Conservation (phyloP, 37 sponge, comb jelly and placozoan species). For the Cliona cf. orientalis region DNA sequence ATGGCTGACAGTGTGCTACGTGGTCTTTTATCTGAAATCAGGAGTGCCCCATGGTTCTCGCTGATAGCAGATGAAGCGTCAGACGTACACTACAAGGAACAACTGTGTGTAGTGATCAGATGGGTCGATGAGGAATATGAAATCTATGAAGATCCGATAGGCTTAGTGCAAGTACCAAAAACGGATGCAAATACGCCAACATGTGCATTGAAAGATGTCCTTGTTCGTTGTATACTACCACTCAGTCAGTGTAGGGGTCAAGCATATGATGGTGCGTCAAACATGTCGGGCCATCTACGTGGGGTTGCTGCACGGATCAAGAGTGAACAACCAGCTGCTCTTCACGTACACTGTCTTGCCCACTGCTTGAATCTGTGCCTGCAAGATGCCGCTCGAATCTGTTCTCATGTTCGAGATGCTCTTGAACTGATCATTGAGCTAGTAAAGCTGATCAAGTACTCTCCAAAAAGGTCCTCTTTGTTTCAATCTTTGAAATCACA, state of each 20-base stretch:
- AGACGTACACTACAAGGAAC: constrained; percentile 48
- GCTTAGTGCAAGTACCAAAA: constrained; percentile 51
- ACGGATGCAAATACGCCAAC: constrained; percentile 65
- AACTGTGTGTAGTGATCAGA: constrained; percentile 58
- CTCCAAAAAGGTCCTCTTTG: constrained; percentile 58
- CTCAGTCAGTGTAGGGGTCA: constrained; percentile 53
- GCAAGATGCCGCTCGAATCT: constrained; percentile 10
- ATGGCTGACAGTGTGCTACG: constrained; percentile 47
- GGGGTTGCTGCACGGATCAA: constrained; percentile 41
- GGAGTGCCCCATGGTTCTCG: constrained; percentile 29
- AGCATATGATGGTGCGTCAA: constrained; percentile 69
- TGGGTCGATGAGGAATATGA: constrained; percentile 52
- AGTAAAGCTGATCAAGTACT: constrained; percentile 20
- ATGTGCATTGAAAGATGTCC: constrained; percentile 36
- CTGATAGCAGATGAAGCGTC: constrained; percentile 71
- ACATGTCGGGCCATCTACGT: constrained; percentile 56
- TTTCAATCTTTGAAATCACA: constrained; percentile 30
- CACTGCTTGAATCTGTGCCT: constrained; percentile 30
- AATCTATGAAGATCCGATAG: constrained; percentile 58
- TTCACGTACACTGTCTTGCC: constrained; percentile 56
- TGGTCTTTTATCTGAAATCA: constrained; percentile 19
- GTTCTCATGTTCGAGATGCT: constrained; percentile 42
- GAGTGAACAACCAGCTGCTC: constrained; percentile 36
- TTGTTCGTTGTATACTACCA: constrained; percentile 32
- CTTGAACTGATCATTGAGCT: constrained; percentile 51